phyloP scores from a whole-genome alignment of 2,113 vertebrate genomes.

The Mohoua ochrocephala region DNA sequence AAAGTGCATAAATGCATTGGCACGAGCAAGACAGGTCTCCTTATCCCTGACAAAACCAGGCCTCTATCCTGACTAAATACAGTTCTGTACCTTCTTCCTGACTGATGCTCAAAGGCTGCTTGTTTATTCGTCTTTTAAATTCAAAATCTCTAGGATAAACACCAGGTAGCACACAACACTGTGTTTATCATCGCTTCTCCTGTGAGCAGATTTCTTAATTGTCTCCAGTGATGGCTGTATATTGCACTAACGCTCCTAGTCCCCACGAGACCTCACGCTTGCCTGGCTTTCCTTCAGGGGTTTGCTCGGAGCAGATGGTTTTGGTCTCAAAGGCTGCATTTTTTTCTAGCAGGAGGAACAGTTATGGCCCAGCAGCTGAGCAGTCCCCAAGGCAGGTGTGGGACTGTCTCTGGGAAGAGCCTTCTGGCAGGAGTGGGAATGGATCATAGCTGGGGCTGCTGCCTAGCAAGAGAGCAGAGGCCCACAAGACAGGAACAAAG shows the following conservation, averaged over 20 bases:
- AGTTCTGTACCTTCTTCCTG: neutral
- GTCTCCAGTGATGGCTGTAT: slow-evolving; percentile 16
- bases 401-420: neutral
- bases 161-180: neutral
- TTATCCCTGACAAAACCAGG: neutral
- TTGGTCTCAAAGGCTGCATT: neutral
- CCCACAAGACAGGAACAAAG: neutral
- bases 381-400: slow-evolving; percentile 38
- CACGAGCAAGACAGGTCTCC: neutral
- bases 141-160: neutral
- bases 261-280: neutral
- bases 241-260: neutral
- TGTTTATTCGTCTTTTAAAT: slow-evolving; percentile 1
- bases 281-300: slow-evolving; percentile 36
- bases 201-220: slow-evolving; percentile 40
- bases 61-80: fast-evolving
- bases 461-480: neutral
- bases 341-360: neutral
- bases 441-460: neutral
- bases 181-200: neutral
- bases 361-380: slow-evolving; percentile 7
- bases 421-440: neutral
- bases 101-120: neutral
- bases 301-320: slow-evolving; percentile 57
- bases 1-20: neutral